These are phyloP conservation scores for Lathronympha strigana DNA, from an alignment of 2,888 invertebrate species.

Conservation along the genomic window DNA sequence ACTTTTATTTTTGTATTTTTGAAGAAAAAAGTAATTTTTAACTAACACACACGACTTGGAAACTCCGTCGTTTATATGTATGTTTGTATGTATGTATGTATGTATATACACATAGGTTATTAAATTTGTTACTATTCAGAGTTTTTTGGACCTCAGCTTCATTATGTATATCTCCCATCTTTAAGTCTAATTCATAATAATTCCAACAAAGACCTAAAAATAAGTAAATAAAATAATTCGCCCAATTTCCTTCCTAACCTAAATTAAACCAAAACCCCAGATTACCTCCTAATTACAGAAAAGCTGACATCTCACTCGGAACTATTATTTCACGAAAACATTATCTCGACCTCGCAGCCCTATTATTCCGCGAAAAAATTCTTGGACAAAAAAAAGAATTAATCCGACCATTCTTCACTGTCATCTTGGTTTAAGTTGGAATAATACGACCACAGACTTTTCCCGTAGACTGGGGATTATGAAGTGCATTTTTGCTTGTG, in stretches of 20 bases:
- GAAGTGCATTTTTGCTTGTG: no score
- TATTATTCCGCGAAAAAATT: slow-evolving; percentile 16
- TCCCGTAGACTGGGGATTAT: neutral
- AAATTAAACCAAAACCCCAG: slow-evolving; percentile 6
- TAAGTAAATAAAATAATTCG: neutral
- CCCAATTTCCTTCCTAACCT: neutral
- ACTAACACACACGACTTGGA: no score
- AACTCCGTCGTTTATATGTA: no score
- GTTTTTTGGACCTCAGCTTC: no score
- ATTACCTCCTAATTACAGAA: slow-evolving; percentile 17
- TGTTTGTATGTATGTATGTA: no score
- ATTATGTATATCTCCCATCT: no score
- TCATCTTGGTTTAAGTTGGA: slow-evolving; percentile 49
- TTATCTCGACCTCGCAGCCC: slow-evolving; percentile 39
- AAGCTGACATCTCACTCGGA: slow-evolving; percentile 31
- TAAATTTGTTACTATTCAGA: no score
- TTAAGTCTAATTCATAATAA: no score
- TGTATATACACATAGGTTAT: no score
- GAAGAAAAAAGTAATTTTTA: no score
- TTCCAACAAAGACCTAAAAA: no score
- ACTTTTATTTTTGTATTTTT: no score
- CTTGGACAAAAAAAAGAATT: slow-evolving; percentile 47
- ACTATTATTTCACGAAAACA: slow-evolving; percentile 28
- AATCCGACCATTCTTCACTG: slow-evolving; percentile 56
- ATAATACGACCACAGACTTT: slow-evolving; percentile 3